Evolutionary conservation across 2,113 vertebrate genomes (phyloP), one percentile per base, ranked within the genome.

Genomic region (Puntigrus tetrazona): DNA sequence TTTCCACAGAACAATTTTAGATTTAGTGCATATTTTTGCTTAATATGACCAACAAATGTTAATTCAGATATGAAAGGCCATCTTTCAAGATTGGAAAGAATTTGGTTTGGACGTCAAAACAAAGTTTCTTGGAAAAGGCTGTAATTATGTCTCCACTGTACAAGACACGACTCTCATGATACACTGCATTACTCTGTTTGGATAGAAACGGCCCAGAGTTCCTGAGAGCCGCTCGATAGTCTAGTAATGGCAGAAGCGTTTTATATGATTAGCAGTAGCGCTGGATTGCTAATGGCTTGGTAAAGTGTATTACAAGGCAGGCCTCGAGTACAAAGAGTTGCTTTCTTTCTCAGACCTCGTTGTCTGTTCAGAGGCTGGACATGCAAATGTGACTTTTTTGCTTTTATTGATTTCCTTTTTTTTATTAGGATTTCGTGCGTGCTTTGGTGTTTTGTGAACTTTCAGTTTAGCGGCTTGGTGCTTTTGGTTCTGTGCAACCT

Each of bases 211-310:
- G n/a, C 3, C 22, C 6, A 45, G 38, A 73, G 69, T 25, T 73
- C 5, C 38, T 16, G 38, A 73, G 69, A 73, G 22, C n/a, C 11
- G 11, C 70, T 73, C 70, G 1, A 25, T 45, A 73, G 38, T 38
- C 69, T 27, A 73, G n/a, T 16, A 81, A 34, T 83, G 22, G 31
- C 50, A 57, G n/a, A 84, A 29, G 63, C 43, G 16, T 34, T 84
- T 70, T 18, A n/a, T 78, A 78, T n/a, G 45, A 84, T 70, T 72
- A 34, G 4, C 8, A 72, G 18, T 43, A 73, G 36, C 69, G 27
- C 27, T 27, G n/a, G 16, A 25, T 65, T 41, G 81, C 31, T n/a
- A 38, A 52, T n/a, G 14, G 31, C 47, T 57, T 13, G 25, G 47
- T 82, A 55, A 73, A 38, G 31, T 22, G 14, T 57, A 69, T 73